These are phyloP conservation scores for Hemibagrus guttatus DNA, from an alignment of 2,797 vertebrate genomes.

Conservation along the genomic window DNA sequence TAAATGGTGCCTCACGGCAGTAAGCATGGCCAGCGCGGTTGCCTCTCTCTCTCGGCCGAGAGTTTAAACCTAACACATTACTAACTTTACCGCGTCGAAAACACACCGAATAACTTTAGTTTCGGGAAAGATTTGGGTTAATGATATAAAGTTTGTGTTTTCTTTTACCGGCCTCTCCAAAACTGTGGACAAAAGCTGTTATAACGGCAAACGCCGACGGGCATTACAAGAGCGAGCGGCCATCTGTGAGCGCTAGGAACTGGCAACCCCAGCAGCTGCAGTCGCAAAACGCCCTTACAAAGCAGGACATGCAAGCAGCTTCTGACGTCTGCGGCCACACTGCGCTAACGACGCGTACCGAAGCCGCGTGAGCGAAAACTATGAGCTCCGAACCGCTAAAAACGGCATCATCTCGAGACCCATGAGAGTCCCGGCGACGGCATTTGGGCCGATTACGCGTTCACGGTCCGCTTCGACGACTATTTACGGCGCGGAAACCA, in stretches of 20 bases:
- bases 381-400: constrained; percentile 74
- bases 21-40: not conserved
- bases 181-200: constrained; percentile 72
- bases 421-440: constrained; percentile 71
- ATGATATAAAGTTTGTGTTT: constrained; percentile 57
- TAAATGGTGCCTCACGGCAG: constrained; percentile 25
- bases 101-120: constrained; percentile 31
- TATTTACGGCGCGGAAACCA: constrained; percentile 68
- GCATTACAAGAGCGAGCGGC: constrained; percentile 83
- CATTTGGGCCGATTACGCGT: constrained; percentile 71
- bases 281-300: constrained; percentile 86
- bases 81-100: not conserved
- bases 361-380: constrained; percentile 81
- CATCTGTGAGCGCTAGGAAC: constrained; percentile 83
- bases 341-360: constrained; percentile 81
- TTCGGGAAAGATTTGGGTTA: constrained; percentile 32
- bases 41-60: constrained; percentile 25
- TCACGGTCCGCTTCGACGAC: constrained; percentile 67
- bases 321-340: constrained; percentile 89
- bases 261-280: constrained; percentile 82
- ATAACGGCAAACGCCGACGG: constrained; percentile 80
- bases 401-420: constrained; percentile 72
- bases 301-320: constrained; percentile 89
- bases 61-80: constrained; percentile 8
- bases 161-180: constrained; percentile 58